Percentiles rank a stretch among this genome's conserved stretches.
Evolutionary conservation across 2,113 vertebrate genomes (phyloP).

Genomic region (Columba janthina): DNA sequence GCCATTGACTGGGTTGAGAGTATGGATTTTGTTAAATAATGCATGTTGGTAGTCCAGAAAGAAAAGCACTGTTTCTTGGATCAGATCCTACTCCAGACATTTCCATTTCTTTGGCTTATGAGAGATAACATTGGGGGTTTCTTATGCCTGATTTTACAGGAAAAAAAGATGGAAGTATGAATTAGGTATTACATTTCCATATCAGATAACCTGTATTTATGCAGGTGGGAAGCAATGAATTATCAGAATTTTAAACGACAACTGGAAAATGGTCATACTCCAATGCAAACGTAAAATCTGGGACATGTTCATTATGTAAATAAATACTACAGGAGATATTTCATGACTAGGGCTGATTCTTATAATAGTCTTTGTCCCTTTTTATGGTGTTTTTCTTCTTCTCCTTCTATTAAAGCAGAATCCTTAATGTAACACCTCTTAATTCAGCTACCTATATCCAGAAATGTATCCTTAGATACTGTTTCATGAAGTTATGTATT

Average conservation of each 20-base stretch:
- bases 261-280: rapidly evolving
- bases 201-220: background rate
- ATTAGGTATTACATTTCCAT: background rate
- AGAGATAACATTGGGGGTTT: background rate
- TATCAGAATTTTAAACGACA: background rate
- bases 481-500: background rate
- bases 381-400: background rate
- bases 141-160: background rate
- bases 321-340: background rate
- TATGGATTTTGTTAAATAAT: background rate
- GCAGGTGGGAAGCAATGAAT: background rate
- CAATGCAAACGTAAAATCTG: background rate
- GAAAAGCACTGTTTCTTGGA: background rate
- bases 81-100: background rate
- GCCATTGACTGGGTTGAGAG: background rate
- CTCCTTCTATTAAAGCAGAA: background rate
- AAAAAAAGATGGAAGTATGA: too few relatives aligned
- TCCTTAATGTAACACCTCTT: background rate
- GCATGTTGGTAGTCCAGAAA: background rate
- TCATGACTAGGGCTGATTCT: background rate
- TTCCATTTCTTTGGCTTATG: background rate
- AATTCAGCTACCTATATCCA: background rate
- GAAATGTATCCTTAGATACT: background rate
- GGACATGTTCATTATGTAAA: background rate
- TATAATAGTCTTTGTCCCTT: background rate